Percentiles rank a stretch among this genome's conserved stretches.
These are phyloP conservation scores for Gastracanthus pulcherrimus DNA, from an alignment of 2,888 invertebrate genomes.

Conservation along the genomic window DNA sequence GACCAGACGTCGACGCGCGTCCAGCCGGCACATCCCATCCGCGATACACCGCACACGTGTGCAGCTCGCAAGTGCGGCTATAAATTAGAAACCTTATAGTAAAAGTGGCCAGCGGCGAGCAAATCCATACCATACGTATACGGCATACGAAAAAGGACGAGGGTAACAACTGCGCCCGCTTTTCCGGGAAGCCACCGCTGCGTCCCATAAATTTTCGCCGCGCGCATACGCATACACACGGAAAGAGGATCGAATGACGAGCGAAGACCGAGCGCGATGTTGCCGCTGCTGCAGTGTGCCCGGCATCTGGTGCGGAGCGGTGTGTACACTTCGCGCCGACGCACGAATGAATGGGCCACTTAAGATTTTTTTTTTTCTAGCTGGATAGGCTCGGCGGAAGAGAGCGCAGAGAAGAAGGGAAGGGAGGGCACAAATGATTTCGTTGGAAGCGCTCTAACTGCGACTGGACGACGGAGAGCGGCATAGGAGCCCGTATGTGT, in stretches of 20 bases:
- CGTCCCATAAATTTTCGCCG: conserved; percentile 45
- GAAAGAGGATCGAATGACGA: conserved; percentile 55
- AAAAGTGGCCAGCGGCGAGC: not conserved
- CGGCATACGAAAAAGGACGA: conserved; percentile 15
- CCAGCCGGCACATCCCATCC: too few species aligned
- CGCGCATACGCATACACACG: conserved; percentile 27
- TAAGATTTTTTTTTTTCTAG: conserved; percentile 17
- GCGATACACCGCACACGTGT: too few species aligned
- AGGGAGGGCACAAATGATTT: conserved; percentile 43
- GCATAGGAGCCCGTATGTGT: not conserved
- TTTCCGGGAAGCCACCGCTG: conserved; percentile 47
- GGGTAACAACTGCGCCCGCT: conserved; percentile 4
- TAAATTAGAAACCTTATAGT: conserved; percentile 52
- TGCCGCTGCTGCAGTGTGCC: not conserved
- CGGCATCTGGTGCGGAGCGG: conserved; percentile 42
- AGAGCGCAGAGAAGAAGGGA: too few species aligned
- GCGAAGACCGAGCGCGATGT: not conserved
- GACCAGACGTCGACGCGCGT: not conserved
- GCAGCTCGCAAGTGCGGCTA: conserved; percentile 41
- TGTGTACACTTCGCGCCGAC: not conserved
- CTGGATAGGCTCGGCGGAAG: not conserved
- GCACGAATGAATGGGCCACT: conserved; percentile 47
- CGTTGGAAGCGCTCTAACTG: conserved; percentile 32
- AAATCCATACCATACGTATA: too few species aligned
- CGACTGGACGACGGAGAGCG: not conserved